Conservation (phyloP, 2,797 vertebrate genomes). For the Alcedo atthis region DNA sequence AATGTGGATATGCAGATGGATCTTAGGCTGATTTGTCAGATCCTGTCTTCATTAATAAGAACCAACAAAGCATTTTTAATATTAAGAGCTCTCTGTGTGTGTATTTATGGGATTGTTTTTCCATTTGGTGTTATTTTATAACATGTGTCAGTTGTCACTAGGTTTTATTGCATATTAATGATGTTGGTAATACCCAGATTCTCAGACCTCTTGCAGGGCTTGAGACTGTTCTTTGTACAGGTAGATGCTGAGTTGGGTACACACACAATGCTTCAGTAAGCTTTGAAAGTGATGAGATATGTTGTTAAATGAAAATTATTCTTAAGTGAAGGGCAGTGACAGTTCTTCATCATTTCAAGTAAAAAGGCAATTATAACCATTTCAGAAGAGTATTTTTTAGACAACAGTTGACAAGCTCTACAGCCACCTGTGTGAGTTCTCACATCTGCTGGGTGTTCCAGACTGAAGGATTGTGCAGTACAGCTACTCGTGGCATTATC, state of each 20-base stretch:
- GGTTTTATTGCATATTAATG: too few relatives aligned
- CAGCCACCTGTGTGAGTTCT: not conserved
- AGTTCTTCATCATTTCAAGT: not conserved
- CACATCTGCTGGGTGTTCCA: rapidly evolving
- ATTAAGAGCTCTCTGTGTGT: not conserved
- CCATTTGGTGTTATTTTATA: not conserved
- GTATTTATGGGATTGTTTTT: not conserved
- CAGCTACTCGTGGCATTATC: rapidly evolving
- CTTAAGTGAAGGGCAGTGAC: not conserved
- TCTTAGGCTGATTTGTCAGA: not conserved
- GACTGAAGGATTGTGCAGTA: not conserved
- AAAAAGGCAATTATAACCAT: not conserved
- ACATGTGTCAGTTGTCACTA: too few relatives aligned
- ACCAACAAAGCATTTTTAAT: not conserved
- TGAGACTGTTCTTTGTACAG: not conserved
- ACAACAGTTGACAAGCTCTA: not conserved
- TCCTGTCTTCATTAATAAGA: not conserved
- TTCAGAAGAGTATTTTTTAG: not conserved
- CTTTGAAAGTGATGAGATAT: not conserved
- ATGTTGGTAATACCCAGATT: not conserved
- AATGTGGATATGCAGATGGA: rapidly evolving
- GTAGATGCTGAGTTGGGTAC: rapidly evolving
- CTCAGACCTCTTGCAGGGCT: not conserved
- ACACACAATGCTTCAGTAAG: too few relatives aligned
- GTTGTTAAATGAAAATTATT: not conserved